Evolutionary conservation across 92 coral and sea anemone species (phyloP).

Genomic region (Metridium senile): DNA sequence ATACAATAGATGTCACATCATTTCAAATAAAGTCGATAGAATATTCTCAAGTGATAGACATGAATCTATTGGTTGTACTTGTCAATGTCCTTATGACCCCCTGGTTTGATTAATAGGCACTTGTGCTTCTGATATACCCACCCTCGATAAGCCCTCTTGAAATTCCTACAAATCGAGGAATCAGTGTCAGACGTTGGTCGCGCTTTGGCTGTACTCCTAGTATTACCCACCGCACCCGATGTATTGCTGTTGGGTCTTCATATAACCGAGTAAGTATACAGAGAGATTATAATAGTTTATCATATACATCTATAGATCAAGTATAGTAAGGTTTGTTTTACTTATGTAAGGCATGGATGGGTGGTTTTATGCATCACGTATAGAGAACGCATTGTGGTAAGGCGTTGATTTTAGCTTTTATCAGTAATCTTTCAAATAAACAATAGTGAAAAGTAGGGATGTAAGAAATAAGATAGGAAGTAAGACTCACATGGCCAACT

Average conservation of each 20-base stretch:
- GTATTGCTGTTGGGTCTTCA: not conserved
- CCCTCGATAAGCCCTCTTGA: conserved; percentile 6
- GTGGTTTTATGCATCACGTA: not conserved
- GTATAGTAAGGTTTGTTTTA: not conserved
- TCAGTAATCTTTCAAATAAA: no score
- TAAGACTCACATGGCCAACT: no score
- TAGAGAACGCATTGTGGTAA: not conserved
- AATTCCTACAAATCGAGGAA: conserved; percentile 12
- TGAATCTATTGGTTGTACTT: conserved; percentile 1
- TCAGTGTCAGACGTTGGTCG: not conserved
- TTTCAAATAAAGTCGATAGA: conserved; percentile 6
- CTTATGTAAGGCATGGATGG: not conserved
- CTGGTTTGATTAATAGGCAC: conserved; percentile 7
- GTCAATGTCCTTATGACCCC: conserved; percentile 26
- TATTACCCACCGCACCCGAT: not conserved
- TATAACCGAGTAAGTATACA: conserved; percentile 1
- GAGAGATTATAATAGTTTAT: not conserved
- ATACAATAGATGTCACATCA: conserved; percentile 6
- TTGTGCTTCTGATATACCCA: conserved; percentile 4
- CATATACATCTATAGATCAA: not conserved
- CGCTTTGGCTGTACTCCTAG: not conserved
- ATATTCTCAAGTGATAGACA: conserved; percentile 10
- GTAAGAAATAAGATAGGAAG: no score
- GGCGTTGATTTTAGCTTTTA: no score
- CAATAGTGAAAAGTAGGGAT: no score